These are phyloP conservation scores for Cheilosia pagana DNA, from an alignment of 2,888 invertebrate genomes.

Conservation along the genomic window DNA sequence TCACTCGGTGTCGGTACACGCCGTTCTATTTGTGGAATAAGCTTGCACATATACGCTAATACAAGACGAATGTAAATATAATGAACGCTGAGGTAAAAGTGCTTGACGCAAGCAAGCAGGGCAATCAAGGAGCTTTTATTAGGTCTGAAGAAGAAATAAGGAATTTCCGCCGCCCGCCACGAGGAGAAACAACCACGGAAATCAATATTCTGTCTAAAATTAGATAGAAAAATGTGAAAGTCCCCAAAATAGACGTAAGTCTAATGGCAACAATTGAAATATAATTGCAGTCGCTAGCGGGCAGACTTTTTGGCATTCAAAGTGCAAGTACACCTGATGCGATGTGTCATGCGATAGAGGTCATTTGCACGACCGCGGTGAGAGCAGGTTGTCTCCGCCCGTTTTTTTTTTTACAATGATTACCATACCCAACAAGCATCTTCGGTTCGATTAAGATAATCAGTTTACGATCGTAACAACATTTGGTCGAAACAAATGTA, in stretches of 20 bases:
- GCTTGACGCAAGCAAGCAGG: slow-evolving; percentile 48
- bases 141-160: slow-evolving; percentile 40
- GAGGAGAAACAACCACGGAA: slow-evolving; percentile 8
- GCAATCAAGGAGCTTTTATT: slow-evolving; percentile 59
- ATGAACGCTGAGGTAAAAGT: slow-evolving; percentile 23
- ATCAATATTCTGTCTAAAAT: slow-evolving; percentile 58
- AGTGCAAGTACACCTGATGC: too few relatives aligned
- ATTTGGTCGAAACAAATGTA: background rate
- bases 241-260: slow-evolving; percentile 23
- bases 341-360: too few relatives aligned
- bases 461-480: background rate
- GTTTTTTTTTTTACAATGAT: background rate
- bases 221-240: slow-evolving; percentile 12
- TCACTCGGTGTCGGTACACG: background rate
- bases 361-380: too few relatives aligned
- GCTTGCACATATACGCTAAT: slow-evolving; percentile 18
- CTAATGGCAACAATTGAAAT: background rate
- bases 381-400: too few relatives aligned
- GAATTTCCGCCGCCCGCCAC: slow-evolving; percentile 13
- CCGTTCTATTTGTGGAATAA: slow-evolving; percentile 56
- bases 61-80: slow-evolving; percentile 47
- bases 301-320: background rate
- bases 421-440: background rate
- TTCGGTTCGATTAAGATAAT: background rate
- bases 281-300: background rate